Base-by-base conservation (phyloP, 2,888 invertebrate genomes). In the Caprella mutica region DNA sequence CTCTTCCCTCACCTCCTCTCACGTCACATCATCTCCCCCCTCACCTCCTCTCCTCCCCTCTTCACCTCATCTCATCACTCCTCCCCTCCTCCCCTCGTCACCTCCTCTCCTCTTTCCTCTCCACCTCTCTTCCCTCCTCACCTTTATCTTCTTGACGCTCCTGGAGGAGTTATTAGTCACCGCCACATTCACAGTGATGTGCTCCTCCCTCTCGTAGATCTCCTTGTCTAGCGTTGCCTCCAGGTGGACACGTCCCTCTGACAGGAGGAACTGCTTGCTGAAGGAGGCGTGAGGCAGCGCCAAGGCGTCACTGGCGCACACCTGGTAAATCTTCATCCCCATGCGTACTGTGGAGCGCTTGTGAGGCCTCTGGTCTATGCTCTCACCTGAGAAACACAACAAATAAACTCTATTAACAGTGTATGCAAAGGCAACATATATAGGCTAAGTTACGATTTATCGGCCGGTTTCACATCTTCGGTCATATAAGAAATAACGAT, bases 81-180 rank as follows among this genome's bases (percentile, higher is more conserved):
- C 33, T 26, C 43, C 30, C 35, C 52, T 52, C 52, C 33, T 43
- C 43, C 52, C 29, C 56, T 40, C 52, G 40, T 35, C 23, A 30
- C 43, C 42, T 40, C 33, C 35, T 43, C 35, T 38, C 33, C 43
- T 52, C 52, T 50, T 43, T 30, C 26, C 40, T 26, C 48, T 26
- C 40, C 14, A 26, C 12, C 35, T 52, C 21, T 38, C 5, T 38
- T 9, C 17, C 2, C 8, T 6, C 5, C 56, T 73, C 72, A 89
- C 89, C 83, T 88, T 83, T 69, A 90, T 82, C 70, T 86, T 79
- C 65, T 85, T 79, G 17, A 90, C 84, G 53, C 86, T 87, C 72
- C 86, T 88, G 70, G 82, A 84, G 68, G 87, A 88, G 69, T 84
- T 83, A 72, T 91, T 90, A 67, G 79, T 80, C 59, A 90, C 78